A percentile compares a stretch with the other conserved stretches of the same genome.
Evolutionary conservation across 2,888 invertebrate species (phyloP).

Genomic region (Muschampia plurimacula): DNA sequence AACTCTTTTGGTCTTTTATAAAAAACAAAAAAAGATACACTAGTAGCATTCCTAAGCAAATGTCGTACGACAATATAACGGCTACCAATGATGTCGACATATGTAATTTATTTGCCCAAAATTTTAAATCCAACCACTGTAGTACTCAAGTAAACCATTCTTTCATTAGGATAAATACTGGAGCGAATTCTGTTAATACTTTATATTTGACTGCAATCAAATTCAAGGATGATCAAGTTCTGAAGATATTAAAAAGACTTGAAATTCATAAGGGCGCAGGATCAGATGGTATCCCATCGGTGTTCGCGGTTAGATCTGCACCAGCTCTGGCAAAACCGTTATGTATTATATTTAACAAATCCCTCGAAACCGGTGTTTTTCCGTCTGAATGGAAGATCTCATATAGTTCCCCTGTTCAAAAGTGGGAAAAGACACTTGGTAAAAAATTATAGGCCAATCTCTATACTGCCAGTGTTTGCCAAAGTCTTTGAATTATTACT

Average conservation of each 20-base stretch:
- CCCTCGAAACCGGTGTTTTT: slow-evolving; percentile 6
- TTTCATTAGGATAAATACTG: background rate
- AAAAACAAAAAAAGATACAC: background rate
- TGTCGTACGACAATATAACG: background rate
- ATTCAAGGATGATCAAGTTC: slow-evolving; percentile 22
- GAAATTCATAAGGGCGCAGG: slow-evolving; percentile 10
- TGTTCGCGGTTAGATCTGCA: slow-evolving; percentile 6
- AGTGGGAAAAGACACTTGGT: background rate
- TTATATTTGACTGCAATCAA: slow-evolving; percentile 4
- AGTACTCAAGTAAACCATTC: background rate
- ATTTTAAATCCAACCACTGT: slow-evolving; percentile 3
- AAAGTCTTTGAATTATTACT: slow-evolving; percentile 14
- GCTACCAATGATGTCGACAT: slow-evolving; percentile 3
- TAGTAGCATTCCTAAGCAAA: background rate
- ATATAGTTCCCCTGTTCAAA: slow-evolving; percentile 10
- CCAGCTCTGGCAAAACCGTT: background rate
- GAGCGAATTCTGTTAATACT: background rate
- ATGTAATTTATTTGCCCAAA: slow-evolving; percentile 22
- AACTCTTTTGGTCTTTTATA: slow-evolving; percentile 5
- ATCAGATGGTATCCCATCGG: slow-evolving; percentile 16
- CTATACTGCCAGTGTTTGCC: slow-evolving; percentile 5
- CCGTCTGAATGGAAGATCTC: background rate
- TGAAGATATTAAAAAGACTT: slow-evolving; percentile 31
- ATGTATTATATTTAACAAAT: slow-evolving; percentile 8
- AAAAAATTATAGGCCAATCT: slow-evolving; percentile 9